Percentiles rank a stretch among this genome's conserved stretches.
phyloP scores from a whole-genome alignment of 2,888 invertebrate genomes.

The Elysia crispata region DNA sequence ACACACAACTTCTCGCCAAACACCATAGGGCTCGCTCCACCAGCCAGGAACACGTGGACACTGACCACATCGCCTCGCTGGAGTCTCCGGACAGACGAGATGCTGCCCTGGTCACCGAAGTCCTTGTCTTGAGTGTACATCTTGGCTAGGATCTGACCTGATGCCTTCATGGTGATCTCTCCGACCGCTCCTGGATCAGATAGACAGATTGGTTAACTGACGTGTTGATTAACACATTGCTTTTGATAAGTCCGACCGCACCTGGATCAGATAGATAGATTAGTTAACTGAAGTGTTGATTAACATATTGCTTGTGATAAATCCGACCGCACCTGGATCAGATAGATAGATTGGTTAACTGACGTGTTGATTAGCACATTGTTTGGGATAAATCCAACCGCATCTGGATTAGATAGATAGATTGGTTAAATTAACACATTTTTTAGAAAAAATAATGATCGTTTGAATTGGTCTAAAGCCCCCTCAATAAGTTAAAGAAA shows the following conservation, averaged over 20 bases:
- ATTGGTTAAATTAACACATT: background rate
- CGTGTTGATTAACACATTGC: background rate
- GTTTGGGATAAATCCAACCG: slow-evolving; percentile 32
- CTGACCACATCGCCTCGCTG: slow-evolving; percentile 22
- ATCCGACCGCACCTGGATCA: slow-evolving; percentile 31
- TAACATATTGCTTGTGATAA: background rate
- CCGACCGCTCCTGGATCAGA: slow-evolving; percentile 32
- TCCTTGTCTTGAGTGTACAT: slow-evolving; percentile 45
- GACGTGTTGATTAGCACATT: background rate
- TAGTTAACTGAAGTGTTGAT: background rate
- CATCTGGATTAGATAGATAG: slow-evolving; percentile 4
- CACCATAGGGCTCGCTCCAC: slow-evolving; percentile 26
- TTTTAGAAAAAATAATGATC: no score
- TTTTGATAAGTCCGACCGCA: slow-evolving; percentile 28
- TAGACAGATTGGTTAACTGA: background rate
- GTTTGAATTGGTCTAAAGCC: no score
- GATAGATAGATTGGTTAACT: background rate
- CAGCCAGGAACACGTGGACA: slow-evolving; percentile 20
- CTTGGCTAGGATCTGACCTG: slow-evolving; percentile 23
- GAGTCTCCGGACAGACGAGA: slow-evolving; percentile 21
- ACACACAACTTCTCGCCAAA: slow-evolving; percentile 33
- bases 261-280: slow-evolving; percentile 15
- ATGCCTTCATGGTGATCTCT: slow-evolving; percentile 30
- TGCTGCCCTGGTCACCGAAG: slow-evolving; percentile 36
- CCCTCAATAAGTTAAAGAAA: no score